Percentiles rank a stretch among this genome's conserved stretches.
Conservation (phyloP, 1,140 invertebrate genomes). For the Gonioctena quinquepunctata region DNA sequence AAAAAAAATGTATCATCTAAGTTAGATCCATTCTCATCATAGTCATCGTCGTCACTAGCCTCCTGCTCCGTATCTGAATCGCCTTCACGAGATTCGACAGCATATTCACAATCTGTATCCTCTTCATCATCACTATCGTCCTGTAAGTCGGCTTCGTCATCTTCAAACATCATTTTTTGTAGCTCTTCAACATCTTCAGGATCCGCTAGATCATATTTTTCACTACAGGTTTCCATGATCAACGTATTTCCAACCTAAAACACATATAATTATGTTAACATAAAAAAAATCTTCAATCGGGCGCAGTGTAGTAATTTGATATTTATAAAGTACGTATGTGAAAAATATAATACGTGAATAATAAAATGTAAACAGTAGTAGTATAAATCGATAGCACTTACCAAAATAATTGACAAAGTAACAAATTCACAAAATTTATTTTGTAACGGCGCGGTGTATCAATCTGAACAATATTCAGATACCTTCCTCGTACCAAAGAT, state of each 20-base stretch:
- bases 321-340: too few relatives aligned
- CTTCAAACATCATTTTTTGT: neutral
- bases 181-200: neutral
- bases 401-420: neutral
- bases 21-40: neutral
- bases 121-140: slow-evolving; percentile 7
- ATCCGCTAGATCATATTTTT: neutral
- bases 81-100: slow-evolving; percentile 8
- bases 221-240: neutral
- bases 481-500: neutral
- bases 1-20: neutral
- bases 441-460: neutral
- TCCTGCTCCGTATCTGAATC: slow-evolving; percentile 18
- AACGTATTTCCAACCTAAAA: neutral
- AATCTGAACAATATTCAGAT: neutral
- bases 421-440: neutral
- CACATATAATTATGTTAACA: neutral
- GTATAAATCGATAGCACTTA: neutral
- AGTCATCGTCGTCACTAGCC: neutral
- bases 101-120: slow-evolving; percentile 8
- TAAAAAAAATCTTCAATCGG: too few relatives aligned
- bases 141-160: neutral
- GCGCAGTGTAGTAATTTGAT: too few relatives aligned
- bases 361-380: neutral
- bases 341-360: too few relatives aligned